These are phyloP conservation scores for Heliconius himera DNA, from an alignment of 1,140 invertebrate genomes.

Conservation along the genomic window DNA sequence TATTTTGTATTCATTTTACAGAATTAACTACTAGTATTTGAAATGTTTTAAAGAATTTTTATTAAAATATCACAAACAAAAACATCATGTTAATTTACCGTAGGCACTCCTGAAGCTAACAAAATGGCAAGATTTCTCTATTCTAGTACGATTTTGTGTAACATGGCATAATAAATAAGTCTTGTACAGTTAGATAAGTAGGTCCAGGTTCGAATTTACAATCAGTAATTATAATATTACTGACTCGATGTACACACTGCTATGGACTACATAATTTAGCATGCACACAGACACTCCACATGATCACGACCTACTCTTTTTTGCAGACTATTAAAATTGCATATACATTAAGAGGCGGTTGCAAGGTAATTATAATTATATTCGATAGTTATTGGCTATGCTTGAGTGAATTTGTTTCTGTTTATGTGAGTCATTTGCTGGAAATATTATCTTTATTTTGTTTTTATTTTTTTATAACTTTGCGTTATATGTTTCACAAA, in stretches of 20 bases:
- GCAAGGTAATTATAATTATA: slow-evolving; percentile 13
- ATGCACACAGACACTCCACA: not conserved
- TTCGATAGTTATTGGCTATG: not conserved
- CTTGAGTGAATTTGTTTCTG: not conserved
- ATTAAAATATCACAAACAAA: too few relatives aligned
- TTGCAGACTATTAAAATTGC: not conserved
- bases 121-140: too few relatives aligned
- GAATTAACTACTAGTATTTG: too few relatives aligned
- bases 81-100: too few relatives aligned
- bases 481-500: too few relatives aligned
- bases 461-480: too few relatives aligned
- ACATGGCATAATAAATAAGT: too few relatives aligned
- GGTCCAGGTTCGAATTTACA: not conserved
- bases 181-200: not conserved
- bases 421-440: not conserved
- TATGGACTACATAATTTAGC: not conserved
- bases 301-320: not conserved
- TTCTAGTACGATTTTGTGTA: too few relatives aligned
- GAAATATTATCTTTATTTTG: not conserved
- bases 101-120: too few relatives aligned
- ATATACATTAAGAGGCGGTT: slow-evolving; percentile 8
- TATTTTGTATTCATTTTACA: too few relatives aligned
- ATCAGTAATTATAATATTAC: not conserved
- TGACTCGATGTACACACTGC: not conserved
- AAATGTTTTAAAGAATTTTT: too few relatives aligned